A percentile compares a stretch with the other conserved stretches of the same genome.
These are phyloP conservation scores for Pygathrix nemaeus DNA, from an alignment of 2,113 vertebrate genomes.

Conservation along the genomic window DNA sequence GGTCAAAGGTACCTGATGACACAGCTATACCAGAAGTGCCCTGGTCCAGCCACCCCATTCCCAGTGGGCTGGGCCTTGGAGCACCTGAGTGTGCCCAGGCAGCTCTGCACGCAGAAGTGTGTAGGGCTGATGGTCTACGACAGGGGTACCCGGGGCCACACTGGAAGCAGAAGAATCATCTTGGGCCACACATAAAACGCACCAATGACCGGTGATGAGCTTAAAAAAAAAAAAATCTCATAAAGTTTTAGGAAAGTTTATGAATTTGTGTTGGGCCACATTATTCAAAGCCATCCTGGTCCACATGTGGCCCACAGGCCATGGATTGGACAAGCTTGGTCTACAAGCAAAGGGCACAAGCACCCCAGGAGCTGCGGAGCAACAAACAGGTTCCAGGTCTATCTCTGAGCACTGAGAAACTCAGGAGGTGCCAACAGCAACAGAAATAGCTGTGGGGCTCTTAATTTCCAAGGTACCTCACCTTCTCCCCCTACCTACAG, in stretches of 20 bases:
- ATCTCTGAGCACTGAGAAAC: neutral
- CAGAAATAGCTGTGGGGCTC: neutral
- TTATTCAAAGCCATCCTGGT: too few species aligned
- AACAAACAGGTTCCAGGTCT: neutral
- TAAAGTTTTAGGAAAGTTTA: too few species aligned
- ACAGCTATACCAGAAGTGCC: neutral
- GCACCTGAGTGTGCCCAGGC: neutral
- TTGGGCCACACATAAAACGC: too few species aligned
- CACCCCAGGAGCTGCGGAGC: neutral
- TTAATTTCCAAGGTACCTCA: neutral
- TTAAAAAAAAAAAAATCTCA: too few species aligned
- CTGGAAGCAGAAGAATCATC: too few species aligned
- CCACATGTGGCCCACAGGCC: too few species aligned
- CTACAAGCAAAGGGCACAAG: neutral
- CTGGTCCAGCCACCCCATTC: neutral
- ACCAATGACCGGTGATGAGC: too few species aligned
- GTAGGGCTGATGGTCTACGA: fast-evolving
- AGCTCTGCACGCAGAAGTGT: neutral
- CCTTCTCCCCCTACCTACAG: fast-evolving
- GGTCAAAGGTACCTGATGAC: neutral
- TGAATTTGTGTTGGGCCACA: too few species aligned
- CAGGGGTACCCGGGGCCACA: too few species aligned
- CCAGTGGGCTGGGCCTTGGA: neutral
- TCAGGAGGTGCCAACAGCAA: neutral
- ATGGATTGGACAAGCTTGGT: too few species aligned